phyloP scores from a whole-genome alignment of 2,113 vertebrate species.

The Chaetorhynchus papuensis region DNA sequence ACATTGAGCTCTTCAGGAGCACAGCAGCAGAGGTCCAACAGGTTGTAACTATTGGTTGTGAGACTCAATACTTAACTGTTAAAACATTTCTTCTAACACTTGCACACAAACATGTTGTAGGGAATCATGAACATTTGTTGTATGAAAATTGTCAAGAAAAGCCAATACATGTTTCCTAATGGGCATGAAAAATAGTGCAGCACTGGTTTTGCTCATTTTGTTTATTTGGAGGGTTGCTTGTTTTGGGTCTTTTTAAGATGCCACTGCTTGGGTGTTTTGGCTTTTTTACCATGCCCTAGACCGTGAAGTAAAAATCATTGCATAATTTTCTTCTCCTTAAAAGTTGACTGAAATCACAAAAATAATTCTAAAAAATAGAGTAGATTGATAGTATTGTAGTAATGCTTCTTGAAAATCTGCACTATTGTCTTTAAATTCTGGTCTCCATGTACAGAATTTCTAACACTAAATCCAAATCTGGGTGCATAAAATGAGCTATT shows the following conservation, averaged over 20 bases:
- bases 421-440: neutral
- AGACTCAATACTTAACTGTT: neutral
- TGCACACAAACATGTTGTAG: neutral
- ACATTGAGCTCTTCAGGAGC: slow-evolving; percentile 95
- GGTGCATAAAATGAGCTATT: neutral
- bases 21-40: slow-evolving; percentile 96
- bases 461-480: neutral
- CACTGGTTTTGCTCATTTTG: neutral
- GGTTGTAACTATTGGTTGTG: slow-evolving; percentile 65
- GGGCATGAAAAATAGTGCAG: neutral
- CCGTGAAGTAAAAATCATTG: neutral
- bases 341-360: neutral
- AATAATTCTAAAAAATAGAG: neutral
- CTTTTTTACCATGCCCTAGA: neutral
- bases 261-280: neutral
- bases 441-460: neutral
- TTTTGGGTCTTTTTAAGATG: neutral
- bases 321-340: neutral
- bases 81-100: neutral
- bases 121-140: neutral
- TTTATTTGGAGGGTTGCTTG: neutral
- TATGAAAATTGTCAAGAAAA: neutral
- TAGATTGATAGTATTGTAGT: neutral
- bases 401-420: neutral
- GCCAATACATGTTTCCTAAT: neutral